Conservation (phyloP, 1,140 invertebrate species). For the Himalopsyche phryganea region DNA sequence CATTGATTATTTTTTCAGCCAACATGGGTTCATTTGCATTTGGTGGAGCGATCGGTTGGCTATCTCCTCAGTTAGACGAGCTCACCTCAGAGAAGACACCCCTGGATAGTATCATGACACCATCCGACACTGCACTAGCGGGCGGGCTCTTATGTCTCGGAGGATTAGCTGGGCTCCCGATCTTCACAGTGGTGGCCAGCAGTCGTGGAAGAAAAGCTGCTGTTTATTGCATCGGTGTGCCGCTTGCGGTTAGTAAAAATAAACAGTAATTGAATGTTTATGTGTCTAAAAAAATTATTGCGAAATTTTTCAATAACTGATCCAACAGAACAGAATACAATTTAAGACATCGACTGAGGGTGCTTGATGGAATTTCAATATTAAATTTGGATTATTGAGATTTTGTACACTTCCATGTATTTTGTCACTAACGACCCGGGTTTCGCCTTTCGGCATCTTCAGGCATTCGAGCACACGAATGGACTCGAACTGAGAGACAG, state of each 20-base stretch:
- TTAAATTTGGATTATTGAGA: too few relatives aligned
- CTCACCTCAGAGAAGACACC: slow-evolving; percentile 10
- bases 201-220: slow-evolving; percentile 23
- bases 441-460: too few relatives aligned
- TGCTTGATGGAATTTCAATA: too few relatives aligned
- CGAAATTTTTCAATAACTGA: neutral
- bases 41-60: slow-evolving; percentile 41
- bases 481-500: too few relatives aligned
- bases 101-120: slow-evolving; percentile 10
- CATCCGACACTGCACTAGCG: slow-evolving; percentile 17
- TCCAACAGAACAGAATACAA: neutral
- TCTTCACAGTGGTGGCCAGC: slow-evolving; percentile 22
- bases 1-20: slow-evolving; percentile 30
- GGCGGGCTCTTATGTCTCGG: slow-evolving; percentile 23
- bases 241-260: slow-evolving; percentile 15
- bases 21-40: slow-evolving; percentile 40
- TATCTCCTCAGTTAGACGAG: slow-evolving; percentile 41
- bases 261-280: neutral
- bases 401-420: too few relatives aligned
- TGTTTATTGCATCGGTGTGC: slow-evolving; percentile 18
- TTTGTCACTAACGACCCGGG: too few relatives aligned
- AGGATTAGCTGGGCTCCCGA: slow-evolving; percentile 13
- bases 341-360: too few relatives aligned
- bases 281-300: neutral
- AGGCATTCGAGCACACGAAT: neutral